phyloP scores from a whole-genome alignment of 2,113 vertebrate species.

The Paracanthobrama guichenoti region DNA sequence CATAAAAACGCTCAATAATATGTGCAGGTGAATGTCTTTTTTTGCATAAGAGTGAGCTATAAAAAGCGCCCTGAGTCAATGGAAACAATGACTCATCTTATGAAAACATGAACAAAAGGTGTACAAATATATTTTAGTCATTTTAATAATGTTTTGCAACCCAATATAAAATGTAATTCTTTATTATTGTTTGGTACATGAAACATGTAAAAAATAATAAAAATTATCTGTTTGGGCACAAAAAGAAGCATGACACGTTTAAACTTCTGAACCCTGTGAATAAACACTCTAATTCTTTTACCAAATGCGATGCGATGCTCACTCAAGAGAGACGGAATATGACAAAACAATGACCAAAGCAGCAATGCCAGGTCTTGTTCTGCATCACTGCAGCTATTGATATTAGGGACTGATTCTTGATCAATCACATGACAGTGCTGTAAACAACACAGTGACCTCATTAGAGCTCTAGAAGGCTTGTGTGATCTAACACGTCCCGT shows the following conservation, averaged over 20 bases:
- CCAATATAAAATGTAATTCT: not conserved
- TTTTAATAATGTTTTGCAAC: not conserved
- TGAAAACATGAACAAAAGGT: not conserved
- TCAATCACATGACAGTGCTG: not conserved
- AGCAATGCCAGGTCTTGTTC: not conserved
- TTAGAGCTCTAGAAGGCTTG: not conserved
- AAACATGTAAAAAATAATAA: not conserved
- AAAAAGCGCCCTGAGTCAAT: not conserved
- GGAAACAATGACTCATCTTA: not conserved
- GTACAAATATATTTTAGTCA: not conserved
- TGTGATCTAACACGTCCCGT: constrained; percentile 7
- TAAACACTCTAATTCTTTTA: not conserved
- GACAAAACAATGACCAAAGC: not conserved
- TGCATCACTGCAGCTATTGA: not conserved
- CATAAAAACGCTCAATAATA: not conserved
- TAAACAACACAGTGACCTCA: not conserved
- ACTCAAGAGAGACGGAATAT: not conserved
- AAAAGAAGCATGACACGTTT: not conserved
- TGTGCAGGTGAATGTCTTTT: not conserved
- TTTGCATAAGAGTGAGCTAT: not conserved
- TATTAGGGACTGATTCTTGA: not conserved
- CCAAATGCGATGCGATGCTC: not conserved
- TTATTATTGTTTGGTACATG: not conserved
- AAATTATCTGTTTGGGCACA: not conserved
- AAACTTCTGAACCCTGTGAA: not conserved